Conservation (phyloP, 2,113 vertebrate genomes). For the Ophthalmolycus amberensis region DNA sequence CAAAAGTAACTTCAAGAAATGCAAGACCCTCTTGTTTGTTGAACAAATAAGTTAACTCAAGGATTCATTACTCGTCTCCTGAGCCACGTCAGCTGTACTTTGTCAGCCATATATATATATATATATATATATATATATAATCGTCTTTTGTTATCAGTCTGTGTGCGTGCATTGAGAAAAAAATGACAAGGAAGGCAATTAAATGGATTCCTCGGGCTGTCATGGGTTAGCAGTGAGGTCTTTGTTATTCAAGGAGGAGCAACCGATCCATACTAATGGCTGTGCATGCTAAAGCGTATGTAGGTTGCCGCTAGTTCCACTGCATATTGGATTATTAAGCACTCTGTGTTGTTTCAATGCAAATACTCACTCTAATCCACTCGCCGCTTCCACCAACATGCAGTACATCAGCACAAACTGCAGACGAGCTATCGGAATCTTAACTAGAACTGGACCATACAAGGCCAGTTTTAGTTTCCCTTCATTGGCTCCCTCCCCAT, state of each 20-base stretch:
- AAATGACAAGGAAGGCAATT: slow-evolving; percentile 37
- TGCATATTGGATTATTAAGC: slow-evolving; percentile 41
- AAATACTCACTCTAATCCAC: slow-evolving; percentile 33
- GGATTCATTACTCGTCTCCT: not conserved
- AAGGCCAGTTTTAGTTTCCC: not conserved
- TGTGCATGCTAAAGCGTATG: slow-evolving; percentile 48
- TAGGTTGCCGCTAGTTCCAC: slow-evolving; percentile 34
- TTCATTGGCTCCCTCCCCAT: not conserved
- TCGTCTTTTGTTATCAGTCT: slow-evolving; percentile 27
- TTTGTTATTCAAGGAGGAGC: slow-evolving; percentile 63
- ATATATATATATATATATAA: not conserved
- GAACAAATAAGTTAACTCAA: not conserved
- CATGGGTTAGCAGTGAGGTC: slow-evolving; percentile 26
- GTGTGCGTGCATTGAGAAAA: slow-evolving; percentile 17
- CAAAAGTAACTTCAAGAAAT: not conserved
- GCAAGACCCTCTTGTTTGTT: not conserved
- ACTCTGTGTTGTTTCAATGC: slow-evolving; percentile 25
- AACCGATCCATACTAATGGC: slow-evolving; percentile 46
- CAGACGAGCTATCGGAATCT: too few species aligned
- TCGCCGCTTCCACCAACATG: slow-evolving; percentile 3
- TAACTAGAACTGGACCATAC: not conserved
- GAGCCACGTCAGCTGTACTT: slow-evolving; percentile 5
- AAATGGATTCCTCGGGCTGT: slow-evolving; percentile 39
- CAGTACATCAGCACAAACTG: not conserved
- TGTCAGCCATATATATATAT: slow-evolving; percentile 8